Evolutionary conservation across 30 jellyfish, hydroid and myxozoan species (phyloP).

Genomic region (Pseudorhiza aurosa): DNA sequence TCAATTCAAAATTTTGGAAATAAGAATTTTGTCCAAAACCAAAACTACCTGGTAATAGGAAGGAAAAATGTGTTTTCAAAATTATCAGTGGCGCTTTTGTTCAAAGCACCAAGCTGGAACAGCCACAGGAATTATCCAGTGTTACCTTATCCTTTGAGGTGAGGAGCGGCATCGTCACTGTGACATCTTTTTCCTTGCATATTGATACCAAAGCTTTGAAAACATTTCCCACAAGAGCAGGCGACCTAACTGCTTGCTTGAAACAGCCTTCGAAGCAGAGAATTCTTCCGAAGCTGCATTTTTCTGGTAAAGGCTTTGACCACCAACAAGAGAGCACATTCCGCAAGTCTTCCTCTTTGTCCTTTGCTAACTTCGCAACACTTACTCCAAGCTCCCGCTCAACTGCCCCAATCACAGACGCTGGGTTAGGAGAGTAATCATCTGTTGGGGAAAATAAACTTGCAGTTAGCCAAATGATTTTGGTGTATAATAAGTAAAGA

Average conservation of each 20-base stretch:
- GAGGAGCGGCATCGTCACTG: slow-evolving; percentile 76
- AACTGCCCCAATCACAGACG: slow-evolving; percentile 83
- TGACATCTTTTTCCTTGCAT: slow-evolving; percentile 71
- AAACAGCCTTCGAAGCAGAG: slow-evolving; percentile 82
- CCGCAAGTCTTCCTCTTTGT: slow-evolving; percentile 79
- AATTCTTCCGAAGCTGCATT: slow-evolving; percentile 28
- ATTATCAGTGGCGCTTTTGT: too few species aligned
- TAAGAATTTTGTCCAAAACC: too few species aligned
- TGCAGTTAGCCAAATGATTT: not conserved
- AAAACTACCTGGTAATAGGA: too few species aligned
- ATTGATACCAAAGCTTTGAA: slow-evolving; percentile 71
- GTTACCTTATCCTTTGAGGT: slow-evolving; percentile 70
- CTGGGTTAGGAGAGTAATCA: slow-evolving; percentile 66
- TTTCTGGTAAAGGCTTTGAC: slow-evolving; percentile 69
- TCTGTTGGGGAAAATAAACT: slow-evolving; percentile 3
- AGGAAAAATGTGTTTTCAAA: too few species aligned
- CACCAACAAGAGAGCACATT: slow-evolving; percentile 75
- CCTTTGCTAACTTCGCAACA: slow-evolving; percentile 43
- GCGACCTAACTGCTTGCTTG: slow-evolving; percentile 59
- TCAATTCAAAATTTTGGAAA: too few species aligned
- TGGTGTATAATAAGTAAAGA: not conserved
- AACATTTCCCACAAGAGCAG: slow-evolving; percentile 58
- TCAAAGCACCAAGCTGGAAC: too few species aligned
- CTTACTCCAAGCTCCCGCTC: slow-evolving; percentile 46
- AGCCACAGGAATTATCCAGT: too few species aligned